Conservation (phyloP, 2,888 invertebrate genomes). For the Rhamnusium bicolor region DNA sequence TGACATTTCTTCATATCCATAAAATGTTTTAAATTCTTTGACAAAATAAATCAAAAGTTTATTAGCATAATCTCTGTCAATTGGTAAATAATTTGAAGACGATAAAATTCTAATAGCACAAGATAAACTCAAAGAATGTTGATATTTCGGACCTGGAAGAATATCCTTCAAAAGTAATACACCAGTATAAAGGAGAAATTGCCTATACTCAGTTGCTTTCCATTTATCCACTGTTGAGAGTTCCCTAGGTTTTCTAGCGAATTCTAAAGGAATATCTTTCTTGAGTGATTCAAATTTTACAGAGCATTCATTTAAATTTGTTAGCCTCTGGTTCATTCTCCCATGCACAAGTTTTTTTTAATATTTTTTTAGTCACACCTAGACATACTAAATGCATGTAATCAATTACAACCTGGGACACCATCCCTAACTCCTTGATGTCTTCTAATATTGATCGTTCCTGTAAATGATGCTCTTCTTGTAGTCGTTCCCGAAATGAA, state of each 20-base stretch:
- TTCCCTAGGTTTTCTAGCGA: constrained; percentile 11
- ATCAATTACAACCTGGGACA: constrained; percentile 52
- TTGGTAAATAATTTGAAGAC: not conserved
- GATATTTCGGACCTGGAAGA: not conserved
- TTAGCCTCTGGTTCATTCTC: constrained; percentile 20
- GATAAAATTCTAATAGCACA: constrained; percentile 18
- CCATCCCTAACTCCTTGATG: constrained; percentile 46
- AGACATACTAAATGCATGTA: constrained; percentile 56
- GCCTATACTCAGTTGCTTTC: constrained; percentile 21
- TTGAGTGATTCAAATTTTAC: constrained; percentile 1
- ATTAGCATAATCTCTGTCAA: not conserved
- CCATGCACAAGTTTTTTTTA: constrained; percentile 46
- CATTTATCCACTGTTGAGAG: constrained; percentile 14
- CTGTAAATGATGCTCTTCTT: constrained; percentile 52
- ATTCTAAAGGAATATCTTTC: constrained; percentile 11
- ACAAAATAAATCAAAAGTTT: constrained; percentile 12
- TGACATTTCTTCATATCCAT: constrained; percentile 13
- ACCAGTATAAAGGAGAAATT: constrained; percentile 25
- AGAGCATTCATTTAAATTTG: too few species aligned
- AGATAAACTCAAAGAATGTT: constrained; percentile 15
- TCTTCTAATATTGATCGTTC: constrained; percentile 46
- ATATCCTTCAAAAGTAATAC: constrained; percentile 12
- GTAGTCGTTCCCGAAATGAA: constrained; percentile 44
- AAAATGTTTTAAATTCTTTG: constrained; percentile 4
- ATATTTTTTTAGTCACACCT: too few species aligned